Percentiles rank a stretch among this genome's conserved stretches.
phyloP scores from a whole-genome alignment of 2,797 vertebrate genomes.

The Diceros bicornis region DNA sequence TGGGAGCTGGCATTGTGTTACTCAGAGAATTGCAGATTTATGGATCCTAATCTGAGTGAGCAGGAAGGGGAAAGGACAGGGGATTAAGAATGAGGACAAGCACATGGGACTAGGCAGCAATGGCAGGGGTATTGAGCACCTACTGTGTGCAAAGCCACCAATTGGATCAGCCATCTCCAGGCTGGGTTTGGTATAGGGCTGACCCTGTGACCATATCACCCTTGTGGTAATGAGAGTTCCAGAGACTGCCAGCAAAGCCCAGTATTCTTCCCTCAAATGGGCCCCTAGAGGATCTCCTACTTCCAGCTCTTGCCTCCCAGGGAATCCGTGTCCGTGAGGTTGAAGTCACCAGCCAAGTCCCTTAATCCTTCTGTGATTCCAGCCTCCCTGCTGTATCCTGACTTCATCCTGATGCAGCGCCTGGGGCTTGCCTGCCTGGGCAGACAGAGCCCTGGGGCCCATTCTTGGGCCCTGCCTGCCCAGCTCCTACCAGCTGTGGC shows the following conservation, averaged over 20 bases:
- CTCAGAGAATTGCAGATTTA: background rate
- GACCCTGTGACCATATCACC: background rate
- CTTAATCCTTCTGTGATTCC: background rate
- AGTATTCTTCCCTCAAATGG: background rate
- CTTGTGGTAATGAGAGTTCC: background rate
- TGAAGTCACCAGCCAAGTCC: background rate
- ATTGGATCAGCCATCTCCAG: background rate
- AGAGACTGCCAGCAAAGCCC: background rate
- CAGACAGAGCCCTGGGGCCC: background rate
- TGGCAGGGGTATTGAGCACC: background rate
- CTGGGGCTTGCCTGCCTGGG: background rate
- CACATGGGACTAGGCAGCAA: background rate
- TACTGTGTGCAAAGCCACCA: background rate
- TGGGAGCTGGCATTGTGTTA: background rate
- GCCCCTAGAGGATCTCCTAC: background rate
- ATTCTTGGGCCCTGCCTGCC: background rate
- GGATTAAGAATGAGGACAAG: background rate
- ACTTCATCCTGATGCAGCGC: background rate
- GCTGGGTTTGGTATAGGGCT: background rate
- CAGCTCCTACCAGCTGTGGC: background rate
- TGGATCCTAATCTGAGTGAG: background rate
- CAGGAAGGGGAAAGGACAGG: background rate
- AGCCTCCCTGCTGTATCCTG: background rate
- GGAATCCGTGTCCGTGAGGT: background rate
- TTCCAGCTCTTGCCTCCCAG: background rate